Evolutionary conservation across 2,113 vertebrate species (phyloP), one percentile per base, ranked within the genome.

Genomic region (Epinephelus moara): DNA sequence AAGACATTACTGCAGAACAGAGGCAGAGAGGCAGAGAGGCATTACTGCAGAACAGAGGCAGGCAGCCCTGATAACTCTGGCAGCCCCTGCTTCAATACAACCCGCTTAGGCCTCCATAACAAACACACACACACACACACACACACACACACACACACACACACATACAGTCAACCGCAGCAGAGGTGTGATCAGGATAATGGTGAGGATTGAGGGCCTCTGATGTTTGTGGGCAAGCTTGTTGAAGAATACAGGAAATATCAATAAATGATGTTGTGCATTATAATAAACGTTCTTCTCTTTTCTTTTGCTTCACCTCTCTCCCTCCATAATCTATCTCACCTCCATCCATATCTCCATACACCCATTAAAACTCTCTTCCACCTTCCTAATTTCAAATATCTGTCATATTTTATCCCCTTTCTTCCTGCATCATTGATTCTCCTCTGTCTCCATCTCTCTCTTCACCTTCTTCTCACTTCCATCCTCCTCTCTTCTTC

Each of bases 1-100:
- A 91, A 90, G 91, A 92, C 92, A 92, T 92, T 87, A 92, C 91
- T 92, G 93, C 92, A 90, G 90, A 94, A 91, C 76, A 86, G 84
- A 84, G 84, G 78, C 87, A 82, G 80, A 78, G 81, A 80, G 69
- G 77, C 81, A 76, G 71, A 85, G 84, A 85, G 77, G 82, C 81
- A 84, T 85, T 84, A 74, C 90, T 89, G 88, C 88, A 88, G 90
- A 91, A 85, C 88, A 86, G 71, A 89, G 84, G 86, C 85, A 83
- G 88, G 81, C 89, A 85, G 82, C 80, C 66, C 79, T 88, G 83
- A 88, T 88, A 89, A 87, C 85, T 88, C 71, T 89, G 86, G 88
- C 89, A 90, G 77, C 81, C 70, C 81, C 71, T 74, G 87, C 81
- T 88, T 85, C 70, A 73, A 55, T 84, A 62, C 84, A 80, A 78